These are phyloP conservation scores for Eunapius fragilis DNA, from an alignment of 37 sponge, comb jelly and placozoan species.

Conservation along the genomic window DNA sequence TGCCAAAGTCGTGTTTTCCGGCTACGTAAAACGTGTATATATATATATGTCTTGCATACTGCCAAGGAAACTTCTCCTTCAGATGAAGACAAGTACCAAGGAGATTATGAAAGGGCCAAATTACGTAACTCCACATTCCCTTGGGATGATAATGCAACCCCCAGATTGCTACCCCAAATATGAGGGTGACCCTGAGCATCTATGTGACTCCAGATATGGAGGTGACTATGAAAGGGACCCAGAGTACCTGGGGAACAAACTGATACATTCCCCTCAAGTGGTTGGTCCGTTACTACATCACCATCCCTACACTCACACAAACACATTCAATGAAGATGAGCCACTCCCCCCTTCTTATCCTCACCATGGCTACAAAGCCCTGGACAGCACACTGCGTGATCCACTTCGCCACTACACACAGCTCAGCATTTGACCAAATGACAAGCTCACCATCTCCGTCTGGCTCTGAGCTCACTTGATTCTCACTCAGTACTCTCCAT, in stretches of 20 bases:
- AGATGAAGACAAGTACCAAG: constrained; percentile 24
- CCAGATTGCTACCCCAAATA: not conserved
- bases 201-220: constrained; percentile 6
- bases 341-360: not conserved
- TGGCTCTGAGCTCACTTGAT: not conserved
- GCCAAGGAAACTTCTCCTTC: not conserved
- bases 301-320: not conserved
- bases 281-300: not conserved
- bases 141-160: not conserved
- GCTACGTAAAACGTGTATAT: too few species aligned
- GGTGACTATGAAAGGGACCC: constrained; percentile 8
- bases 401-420: not conserved
- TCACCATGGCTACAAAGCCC: not conserved
- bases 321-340: not conserved
- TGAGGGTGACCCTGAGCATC: not conserved
- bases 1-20: too few species aligned
- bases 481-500: not conserved
- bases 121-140: constrained; percentile 21
- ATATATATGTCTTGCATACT: too few species aligned
- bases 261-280: not conserved
- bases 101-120: constrained; percentile 40
- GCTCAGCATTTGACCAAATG: not conserved
- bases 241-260: not conserved
- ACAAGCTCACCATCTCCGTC: not conserved
- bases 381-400: not conserved